These are phyloP conservation scores for Stegana nigrithorax DNA, from an alignment of 2,888 invertebrate species.

Conservation along the genomic window DNA sequence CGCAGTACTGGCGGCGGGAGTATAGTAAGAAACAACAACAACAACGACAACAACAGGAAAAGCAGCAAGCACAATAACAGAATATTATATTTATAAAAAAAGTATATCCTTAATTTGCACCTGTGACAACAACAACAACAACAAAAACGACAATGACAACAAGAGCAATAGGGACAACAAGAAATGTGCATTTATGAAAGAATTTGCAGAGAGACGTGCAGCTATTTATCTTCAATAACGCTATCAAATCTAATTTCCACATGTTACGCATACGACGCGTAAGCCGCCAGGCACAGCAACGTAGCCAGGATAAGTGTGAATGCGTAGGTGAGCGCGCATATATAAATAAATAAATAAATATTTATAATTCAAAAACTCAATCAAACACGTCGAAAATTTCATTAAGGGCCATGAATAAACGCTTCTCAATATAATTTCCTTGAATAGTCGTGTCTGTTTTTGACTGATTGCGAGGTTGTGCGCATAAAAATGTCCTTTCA, in stretches of 20 bases:
- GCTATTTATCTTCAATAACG: constrained; percentile 41
- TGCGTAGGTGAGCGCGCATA: no score
- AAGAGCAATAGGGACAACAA: no score
- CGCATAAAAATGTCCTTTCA: no score
- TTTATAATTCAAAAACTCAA: neutral
- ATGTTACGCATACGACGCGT: constrained; percentile 41
- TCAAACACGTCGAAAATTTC: constrained; percentile 29
- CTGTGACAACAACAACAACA: no score
- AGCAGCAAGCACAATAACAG: no score
- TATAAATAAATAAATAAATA: no score
- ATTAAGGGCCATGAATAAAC: constrained; percentile 49
- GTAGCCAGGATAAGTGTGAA: no score
- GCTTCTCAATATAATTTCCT: constrained; percentile 37
- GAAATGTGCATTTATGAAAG: constrained; percentile 51
- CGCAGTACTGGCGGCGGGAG: no score
- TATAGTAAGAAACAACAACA: no score
- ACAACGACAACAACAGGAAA: no score
- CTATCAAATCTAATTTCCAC: constrained; percentile 46
- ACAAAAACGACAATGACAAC: no score
- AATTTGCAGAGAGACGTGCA: constrained; percentile 45
- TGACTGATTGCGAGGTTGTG: constrained; percentile 1
- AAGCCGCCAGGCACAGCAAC: neutral
- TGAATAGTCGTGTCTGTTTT: constrained; percentile 28
- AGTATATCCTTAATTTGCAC: constrained; percentile 1
- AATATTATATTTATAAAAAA: neutral